phyloP scores from a whole-genome alignment of 2,888 invertebrate genomes.

The Tenthredo scrophulariae region DNA sequence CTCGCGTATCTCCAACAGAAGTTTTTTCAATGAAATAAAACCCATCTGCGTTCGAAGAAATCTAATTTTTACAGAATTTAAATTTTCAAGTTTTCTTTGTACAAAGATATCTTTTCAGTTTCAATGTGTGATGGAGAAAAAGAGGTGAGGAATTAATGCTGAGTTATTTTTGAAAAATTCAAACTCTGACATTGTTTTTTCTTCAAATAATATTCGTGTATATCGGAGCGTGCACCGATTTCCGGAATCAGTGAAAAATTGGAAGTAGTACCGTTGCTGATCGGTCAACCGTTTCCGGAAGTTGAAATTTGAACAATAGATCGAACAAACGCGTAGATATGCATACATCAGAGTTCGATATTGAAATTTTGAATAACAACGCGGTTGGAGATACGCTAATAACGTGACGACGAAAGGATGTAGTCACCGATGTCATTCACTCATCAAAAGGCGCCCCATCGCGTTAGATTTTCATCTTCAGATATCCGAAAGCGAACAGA shows the following conservation, averaged over 20 bases:
- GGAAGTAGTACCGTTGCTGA: conserved; percentile 5
- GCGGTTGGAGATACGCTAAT: conserved; percentile 47
- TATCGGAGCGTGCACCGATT: not conserved
- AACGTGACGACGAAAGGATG: conserved; percentile 27
- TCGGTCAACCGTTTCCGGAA: conserved; percentile 41
- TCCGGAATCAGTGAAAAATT: conserved; percentile 27
- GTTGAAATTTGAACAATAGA: conserved; percentile 29
- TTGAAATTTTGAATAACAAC: conserved; percentile 34
- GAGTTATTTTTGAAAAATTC: not conserved
- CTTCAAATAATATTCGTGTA: no score
- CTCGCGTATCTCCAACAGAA: conserved; percentile 27
- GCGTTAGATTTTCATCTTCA: conserved; percentile 11
- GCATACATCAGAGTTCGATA: not conserved
- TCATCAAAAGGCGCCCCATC: not conserved
- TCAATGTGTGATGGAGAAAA: not conserved
- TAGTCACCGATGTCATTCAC: conserved; percentile 22
- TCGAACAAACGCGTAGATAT: not conserved
- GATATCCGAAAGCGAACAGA: conserved; percentile 41
- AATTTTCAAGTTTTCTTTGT: not conserved
- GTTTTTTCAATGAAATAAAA: not conserved
- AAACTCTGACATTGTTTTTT: not conserved
- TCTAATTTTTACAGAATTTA: not conserved
- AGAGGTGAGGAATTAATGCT: not conserved
- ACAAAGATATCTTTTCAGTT: not conserved
- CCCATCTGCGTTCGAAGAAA: not conserved